Conservation (phyloP, 1,140 invertebrate species). For the Luehdorfia chinensis region DNA sequence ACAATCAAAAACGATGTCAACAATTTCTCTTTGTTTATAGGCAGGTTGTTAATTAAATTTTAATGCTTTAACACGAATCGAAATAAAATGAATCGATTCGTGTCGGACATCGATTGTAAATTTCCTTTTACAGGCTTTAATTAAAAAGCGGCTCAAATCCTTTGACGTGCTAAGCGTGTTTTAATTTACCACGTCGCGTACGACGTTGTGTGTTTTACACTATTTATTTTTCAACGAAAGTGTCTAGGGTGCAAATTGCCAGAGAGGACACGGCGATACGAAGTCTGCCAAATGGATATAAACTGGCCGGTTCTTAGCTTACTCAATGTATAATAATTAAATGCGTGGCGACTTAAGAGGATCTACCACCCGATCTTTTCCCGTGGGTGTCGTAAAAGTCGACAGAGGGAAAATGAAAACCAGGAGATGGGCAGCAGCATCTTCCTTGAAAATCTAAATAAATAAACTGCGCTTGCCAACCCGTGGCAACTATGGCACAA, state of each 20-base stretch:
- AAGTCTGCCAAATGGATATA: background rate
- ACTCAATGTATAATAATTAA: too few species aligned
- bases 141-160: constrained; percentile 33
- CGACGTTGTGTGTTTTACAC: constrained; percentile 8
- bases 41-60: constrained; percentile 63
- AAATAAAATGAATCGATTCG: constrained; percentile 45
- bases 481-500: too few species aligned
- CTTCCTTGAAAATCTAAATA: too few species aligned
- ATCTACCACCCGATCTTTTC: too few species aligned
- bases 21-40: constrained; percentile 28
- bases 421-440: too few species aligned
- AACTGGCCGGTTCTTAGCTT: background rate
- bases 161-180: constrained; percentile 27
- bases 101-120: constrained; percentile 33
- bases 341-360: too few species aligned
- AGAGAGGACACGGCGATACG: background rate
- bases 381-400: too few species aligned
- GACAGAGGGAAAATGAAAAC: too few species aligned
- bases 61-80: constrained; percentile 39
- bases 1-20: constrained; percentile 27
- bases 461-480: too few species aligned
- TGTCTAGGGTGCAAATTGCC: background rate
- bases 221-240: constrained; percentile 12
- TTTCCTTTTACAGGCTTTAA: constrained; percentile 37
- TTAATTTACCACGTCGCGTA: constrained; percentile 22